Evolutionary conservation across 2,888 invertebrate species (phyloP), one percentile per base, ranked within the genome.

Genomic region (Automeris io): DNA sequence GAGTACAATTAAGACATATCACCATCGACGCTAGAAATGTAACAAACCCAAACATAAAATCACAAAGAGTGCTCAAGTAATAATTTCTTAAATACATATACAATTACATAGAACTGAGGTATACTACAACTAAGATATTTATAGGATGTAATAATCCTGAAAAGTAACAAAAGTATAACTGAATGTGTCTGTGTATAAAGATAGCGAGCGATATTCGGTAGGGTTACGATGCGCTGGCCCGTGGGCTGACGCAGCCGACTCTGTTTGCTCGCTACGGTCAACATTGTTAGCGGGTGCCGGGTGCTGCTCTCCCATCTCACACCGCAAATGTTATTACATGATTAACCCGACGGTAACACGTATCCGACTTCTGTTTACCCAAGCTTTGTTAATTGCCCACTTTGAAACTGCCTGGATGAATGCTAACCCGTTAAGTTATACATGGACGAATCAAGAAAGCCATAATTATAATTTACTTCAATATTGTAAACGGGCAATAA

Each of bases 251-350:
- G 71, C 68, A 66, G 76, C 72, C 70, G 54, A 54, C 63, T 59
- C 61, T 83, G 82, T 83, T 83, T 83, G 77, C 68, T 50, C 61
- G 45, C 60, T 66, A 66, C 67, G 75, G 83, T 85, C 85, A 85
- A 86, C 85, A 86, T 86, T 82, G 85, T 86, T 86, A 86, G 81
- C 62, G 54, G 34, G 39, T 23, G 24, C 32, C 24, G 22, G 31
- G 23, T 35, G 18, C 26, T 35, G 21, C 40, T 44, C 42, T 46
- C 51, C 46, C 38, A 35, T 41, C 42, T 32, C 45, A 12, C 33
- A 31, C 43, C 45, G 37, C 71, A 73, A 80, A 80, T 76, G 78
- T 76, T 78, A 80, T 82, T 77, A 81, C 71, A 76, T 78, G 78
- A 80, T 82, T 79, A 72, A 65, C 68, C 64, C 70, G 54, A 59